Evolutionary conservation across 2,888 invertebrate genomes (phyloP), one percentile per base, ranked within the genome.

Genomic region (Liposcelis brunnea): DNA sequence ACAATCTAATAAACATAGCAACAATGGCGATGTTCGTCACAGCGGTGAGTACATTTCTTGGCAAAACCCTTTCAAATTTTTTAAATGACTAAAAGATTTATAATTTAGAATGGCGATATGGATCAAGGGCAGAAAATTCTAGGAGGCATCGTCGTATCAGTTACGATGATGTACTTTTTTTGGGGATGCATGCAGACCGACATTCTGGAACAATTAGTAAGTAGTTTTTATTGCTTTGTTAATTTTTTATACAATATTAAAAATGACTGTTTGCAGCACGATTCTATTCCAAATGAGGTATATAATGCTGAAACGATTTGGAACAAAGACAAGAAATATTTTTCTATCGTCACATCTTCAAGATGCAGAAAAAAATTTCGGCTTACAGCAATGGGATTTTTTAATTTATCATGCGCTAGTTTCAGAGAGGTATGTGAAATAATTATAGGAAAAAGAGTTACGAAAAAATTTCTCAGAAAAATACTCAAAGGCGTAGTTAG

Each of bases 51-150:
- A 35, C 10, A 35, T 10, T 10, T 10, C 32, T n/a, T 10, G n/a
- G n/a, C n/a, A n/a, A n/a, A n/a, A n/a, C n/a, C n/a, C n/a, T n/a
- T n/a, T n/a, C n/a, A n/a, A n/a, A n/a, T n/a, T n/a, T n/a, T n/a
- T n/a, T n/a, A n/a, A n/a, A n/a, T n/a, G n/a, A n/a, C n/a, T n/a
- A n/a, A n/a, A n/a, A n/a, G n/a, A n/a, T n/a, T n/a, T n/a, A n/a
- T n/a, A n/a, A n/a, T n/a, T 10, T 21, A 40, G 40, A 40, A 40
- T 11, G 40, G 40, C 4, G 40, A 40, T 18, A 40, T 40, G 40
- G 19, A 6, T 15, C 19, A 12, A n/a, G 21, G 15, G 16, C 40
- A 40, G 19, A 40, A 40, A 19, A 19, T 40, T 10, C 19, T 40
- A 3, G 40, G 19, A 18, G 21, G 16, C 5, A 21, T 40, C 5